Conservation (phyloP, 2,797 vertebrate genomes). For the Synanceia verrucosa region DNA sequence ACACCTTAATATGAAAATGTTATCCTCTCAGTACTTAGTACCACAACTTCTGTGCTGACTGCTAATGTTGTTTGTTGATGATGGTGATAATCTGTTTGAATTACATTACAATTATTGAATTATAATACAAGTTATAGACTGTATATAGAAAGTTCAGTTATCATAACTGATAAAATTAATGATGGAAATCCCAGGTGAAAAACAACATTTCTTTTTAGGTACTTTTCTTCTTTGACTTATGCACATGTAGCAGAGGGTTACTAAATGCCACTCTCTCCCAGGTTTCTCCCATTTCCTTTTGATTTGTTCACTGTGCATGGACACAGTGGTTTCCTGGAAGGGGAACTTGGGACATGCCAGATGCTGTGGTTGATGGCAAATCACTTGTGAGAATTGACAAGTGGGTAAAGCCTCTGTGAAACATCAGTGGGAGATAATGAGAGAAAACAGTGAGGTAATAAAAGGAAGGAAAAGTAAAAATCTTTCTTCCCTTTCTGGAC, state of each 20-base stretch:
- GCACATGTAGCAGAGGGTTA: slow-evolving; percentile 3
- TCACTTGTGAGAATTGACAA: slow-evolving; percentile 43
- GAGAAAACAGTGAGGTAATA: slow-evolving; percentile 24
- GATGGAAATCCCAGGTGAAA: not conserved
- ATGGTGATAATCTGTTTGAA: too few relatives aligned
- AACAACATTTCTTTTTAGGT: not conserved
- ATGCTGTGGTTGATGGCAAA: slow-evolving; percentile 30
- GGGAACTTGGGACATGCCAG: slow-evolving; percentile 20
- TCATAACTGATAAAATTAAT: not conserved
- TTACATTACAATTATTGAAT: too few relatives aligned
- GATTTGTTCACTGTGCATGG: not conserved
- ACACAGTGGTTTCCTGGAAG: slow-evolving; percentile 15
- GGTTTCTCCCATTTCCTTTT: not conserved
- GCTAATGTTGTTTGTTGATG: not conserved
- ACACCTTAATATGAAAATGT: not conserved
- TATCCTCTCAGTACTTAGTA: not conserved
- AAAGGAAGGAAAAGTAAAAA: slow-evolving; percentile 5
- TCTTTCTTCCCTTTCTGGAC: slow-evolving; percentile 14
- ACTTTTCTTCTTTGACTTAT: too few relatives aligned
- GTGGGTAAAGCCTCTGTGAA: slow-evolving; percentile 57
- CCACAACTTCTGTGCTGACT: not conserved
- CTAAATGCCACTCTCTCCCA: slow-evolving; percentile 4
- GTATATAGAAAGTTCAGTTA: too few relatives aligned
- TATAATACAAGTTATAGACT: too few relatives aligned
- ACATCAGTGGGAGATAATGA: slow-evolving; percentile 56